phyloP scores from a whole-genome alignment of 1,140 invertebrate genomes.

The Triops cancriformis region DNA sequence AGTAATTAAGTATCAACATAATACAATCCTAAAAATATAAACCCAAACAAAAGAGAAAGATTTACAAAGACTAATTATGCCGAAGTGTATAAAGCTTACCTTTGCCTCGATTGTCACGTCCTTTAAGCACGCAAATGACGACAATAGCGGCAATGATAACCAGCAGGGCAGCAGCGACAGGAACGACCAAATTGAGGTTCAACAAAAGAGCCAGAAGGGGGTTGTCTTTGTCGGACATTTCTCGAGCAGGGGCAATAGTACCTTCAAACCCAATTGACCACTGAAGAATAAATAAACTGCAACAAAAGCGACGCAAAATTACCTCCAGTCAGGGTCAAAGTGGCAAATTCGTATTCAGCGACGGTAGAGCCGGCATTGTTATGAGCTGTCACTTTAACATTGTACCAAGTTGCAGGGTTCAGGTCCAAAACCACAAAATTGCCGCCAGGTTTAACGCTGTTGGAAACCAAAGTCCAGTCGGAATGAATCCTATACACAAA shows the following conservation, averaged over 20 bases:
- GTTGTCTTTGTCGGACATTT: constrained; percentile 61
- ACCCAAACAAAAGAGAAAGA: constrained; percentile 31
- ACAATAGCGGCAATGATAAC: constrained; percentile 85
- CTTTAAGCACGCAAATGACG: constrained; percentile 77
- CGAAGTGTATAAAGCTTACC: constrained; percentile 48
- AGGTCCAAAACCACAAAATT: constrained; percentile 85
- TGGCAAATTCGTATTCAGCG: constrained; percentile 88
- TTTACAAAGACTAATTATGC: constrained; percentile 31
- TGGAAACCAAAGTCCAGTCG: constrained; percentile 88
- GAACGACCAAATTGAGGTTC: constrained; percentile 86
- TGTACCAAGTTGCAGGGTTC: constrained; percentile 87
- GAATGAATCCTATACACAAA: constrained; percentile 51
- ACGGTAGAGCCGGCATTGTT: constrained; percentile 93
- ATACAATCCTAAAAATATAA: too few species aligned
- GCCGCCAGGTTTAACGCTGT: constrained; percentile 79
- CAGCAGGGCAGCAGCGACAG: constrained; percentile 79
- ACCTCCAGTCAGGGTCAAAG: constrained; percentile 88
- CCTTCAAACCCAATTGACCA: constrained; percentile 46
- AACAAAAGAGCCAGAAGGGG: constrained; percentile 53
- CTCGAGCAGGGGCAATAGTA: constrained; percentile 82
- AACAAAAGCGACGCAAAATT: constrained; percentile 34
- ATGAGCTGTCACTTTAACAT: constrained; percentile 81
- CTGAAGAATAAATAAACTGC: background rate
- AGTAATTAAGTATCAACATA: too few species aligned
- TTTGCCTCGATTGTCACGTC: constrained; percentile 67